Evolutionary conservation across 2,797 vertebrate genomes (phyloP).

Genomic region (Phalanger gymnotis): DNA sequence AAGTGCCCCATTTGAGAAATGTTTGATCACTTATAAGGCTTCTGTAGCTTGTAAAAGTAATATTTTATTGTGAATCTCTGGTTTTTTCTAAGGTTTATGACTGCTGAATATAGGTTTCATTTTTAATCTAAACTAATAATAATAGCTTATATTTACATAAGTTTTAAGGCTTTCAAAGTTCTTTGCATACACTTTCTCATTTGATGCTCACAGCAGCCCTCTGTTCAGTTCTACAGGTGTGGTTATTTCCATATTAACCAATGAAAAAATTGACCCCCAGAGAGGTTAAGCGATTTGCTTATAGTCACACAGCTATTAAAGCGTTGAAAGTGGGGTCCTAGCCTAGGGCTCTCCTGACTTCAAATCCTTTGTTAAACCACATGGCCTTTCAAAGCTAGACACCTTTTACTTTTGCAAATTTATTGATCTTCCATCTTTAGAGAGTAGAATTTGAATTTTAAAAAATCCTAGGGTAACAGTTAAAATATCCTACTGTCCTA

Average conservation of each 20-base stretch:
- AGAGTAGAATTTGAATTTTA: neutral
- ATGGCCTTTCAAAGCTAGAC: neutral
- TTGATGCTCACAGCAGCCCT: neutral
- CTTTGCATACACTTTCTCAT: neutral
- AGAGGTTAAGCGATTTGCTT: neutral
- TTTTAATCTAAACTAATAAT: neutral
- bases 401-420: neutral
- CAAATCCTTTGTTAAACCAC: neutral
- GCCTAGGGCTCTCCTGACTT: neutral
- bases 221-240: neutral
- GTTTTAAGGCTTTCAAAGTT: neutral
- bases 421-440: neutral
- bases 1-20: constrained; percentile 26
- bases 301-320: neutral
- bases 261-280: neutral
- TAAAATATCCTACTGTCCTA: neutral
- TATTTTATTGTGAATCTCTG: neutral
- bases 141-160: neutral
- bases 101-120: neutral
- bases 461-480: neutral
- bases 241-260: neutral
- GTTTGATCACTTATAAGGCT: constrained; percentile 28
- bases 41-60: constrained; percentile 17
- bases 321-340: neutral
- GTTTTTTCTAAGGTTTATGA: constrained; percentile 28